phyloP scores from a whole-genome alignment of 2,888 invertebrate species.

The Poecilus cupreus region DNA sequence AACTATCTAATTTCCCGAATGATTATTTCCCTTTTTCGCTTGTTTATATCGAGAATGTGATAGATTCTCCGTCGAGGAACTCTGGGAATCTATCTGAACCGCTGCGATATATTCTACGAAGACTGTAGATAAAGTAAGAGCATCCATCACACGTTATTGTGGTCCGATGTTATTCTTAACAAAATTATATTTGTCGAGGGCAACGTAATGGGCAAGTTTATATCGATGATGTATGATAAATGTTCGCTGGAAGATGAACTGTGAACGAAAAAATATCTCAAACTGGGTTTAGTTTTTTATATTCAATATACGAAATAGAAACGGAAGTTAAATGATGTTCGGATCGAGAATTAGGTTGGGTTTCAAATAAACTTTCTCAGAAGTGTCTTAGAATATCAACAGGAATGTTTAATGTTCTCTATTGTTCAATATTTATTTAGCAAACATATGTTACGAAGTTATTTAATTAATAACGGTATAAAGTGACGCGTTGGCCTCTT shows the following conservation, averaged over 20 bases:
- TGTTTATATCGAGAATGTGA: slow-evolving; percentile 47
- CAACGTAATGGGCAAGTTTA: slow-evolving; percentile 57
- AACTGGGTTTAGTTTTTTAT: slow-evolving; percentile 23
- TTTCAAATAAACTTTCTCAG: background rate
- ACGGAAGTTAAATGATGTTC: background rate
- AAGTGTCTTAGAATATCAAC: background rate
- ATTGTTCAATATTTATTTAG: background rate
- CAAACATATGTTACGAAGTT: background rate
- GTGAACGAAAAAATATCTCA: slow-evolving; percentile 30
- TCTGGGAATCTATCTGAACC: slow-evolving; percentile 25
- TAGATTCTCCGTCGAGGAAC: slow-evolving; percentile 36
- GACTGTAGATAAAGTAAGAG: slow-evolving; percentile 54
- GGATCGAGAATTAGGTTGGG: background rate
- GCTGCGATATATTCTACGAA: slow-evolving; percentile 33
- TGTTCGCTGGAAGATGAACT: slow-evolving; percentile 43
- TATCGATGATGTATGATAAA: slow-evolving; percentile 58
- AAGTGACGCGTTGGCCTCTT: too few relatives aligned
- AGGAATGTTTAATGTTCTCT: background rate
- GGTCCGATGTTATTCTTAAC: slow-evolving; percentile 58
- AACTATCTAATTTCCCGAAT: slow-evolving; percentile 49
- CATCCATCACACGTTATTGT: slow-evolving; percentile 57
- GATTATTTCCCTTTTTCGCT: slow-evolving; percentile 44
- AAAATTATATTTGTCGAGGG: slow-evolving; percentile 58
- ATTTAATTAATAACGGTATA: background rate
- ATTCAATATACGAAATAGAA: slow-evolving; percentile 11